These are phyloP conservation scores for Caenorhabditis inopinata DNA, from an alignment of 1,140 invertebrate genomes.

Conservation along the genomic window DNA sequence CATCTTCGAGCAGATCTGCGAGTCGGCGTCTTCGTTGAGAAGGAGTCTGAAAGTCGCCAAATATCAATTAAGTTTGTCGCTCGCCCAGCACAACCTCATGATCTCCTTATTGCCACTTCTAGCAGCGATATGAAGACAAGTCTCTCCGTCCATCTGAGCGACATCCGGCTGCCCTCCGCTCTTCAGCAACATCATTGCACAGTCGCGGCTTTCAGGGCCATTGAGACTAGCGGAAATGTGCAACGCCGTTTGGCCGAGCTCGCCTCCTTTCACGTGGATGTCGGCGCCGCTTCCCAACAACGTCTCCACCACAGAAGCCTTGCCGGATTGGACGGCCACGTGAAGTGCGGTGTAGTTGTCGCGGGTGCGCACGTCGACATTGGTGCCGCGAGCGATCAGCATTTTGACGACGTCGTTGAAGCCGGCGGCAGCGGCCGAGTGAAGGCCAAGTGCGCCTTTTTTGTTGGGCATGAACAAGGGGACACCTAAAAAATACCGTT, in stretches of 20 bases:
- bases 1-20: constrained; percentile 70
- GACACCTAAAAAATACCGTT: constrained; percentile 71
- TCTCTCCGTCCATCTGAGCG: constrained; percentile 69
- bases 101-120: constrained; percentile 68
- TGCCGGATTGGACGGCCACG: constrained; percentile 92
- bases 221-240: constrained; percentile 74
- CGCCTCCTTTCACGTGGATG: constrained; percentile 83
- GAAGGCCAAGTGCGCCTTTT: constrained; percentile 69
- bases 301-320: constrained; percentile 92
- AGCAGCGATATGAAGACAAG: constrained; percentile 69
- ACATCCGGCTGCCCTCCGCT: constrained; percentile 91
- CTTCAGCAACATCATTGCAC: constrained; percentile 93
- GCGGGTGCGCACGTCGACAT: constrained; percentile 88
- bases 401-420: constrained; percentile 96
- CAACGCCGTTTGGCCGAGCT: constrained; percentile 64
- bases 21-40: constrained; percentile 68
- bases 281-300: constrained; percentile 91
- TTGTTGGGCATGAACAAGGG: constrained; percentile 99
- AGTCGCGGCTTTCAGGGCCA: constrained; percentile 86
- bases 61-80: no score
- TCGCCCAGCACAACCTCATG: constrained; percentile 62
- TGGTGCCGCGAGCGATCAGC: constrained; percentile 88
- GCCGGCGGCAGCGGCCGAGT: constrained; percentile 72
- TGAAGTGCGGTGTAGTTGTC: constrained; percentile 98
- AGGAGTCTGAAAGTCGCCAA: constrained; percentile 63